A percentile compares a stretch with the other conserved stretches of the same genome.
Evolutionary conservation across 2,113 vertebrate species (phyloP).

Genomic region (Turdus rufiventris): DNA sequence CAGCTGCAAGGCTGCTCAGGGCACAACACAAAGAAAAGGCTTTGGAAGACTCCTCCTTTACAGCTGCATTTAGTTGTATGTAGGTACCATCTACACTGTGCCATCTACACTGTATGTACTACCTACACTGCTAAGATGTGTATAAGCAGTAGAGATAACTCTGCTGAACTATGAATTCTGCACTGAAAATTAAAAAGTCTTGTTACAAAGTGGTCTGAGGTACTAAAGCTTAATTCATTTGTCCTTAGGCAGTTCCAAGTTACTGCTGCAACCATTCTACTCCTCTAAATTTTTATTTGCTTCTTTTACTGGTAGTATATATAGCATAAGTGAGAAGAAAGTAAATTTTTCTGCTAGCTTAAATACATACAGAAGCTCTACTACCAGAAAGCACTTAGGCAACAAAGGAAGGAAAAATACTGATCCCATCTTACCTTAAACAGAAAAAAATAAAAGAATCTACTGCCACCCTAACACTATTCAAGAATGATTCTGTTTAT

Average conservation of each 20-base stretch:
- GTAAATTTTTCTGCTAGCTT: not conserved
- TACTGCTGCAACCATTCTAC: not conserved
- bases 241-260: not conserved
- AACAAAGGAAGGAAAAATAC: not conserved
- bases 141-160: not conserved
- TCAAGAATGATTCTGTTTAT: not conserved
- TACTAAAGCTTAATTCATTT: not conserved
- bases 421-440: not conserved
- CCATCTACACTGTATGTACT: not conserved
- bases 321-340: not conserved
- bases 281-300: not conserved
- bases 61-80: not conserved
- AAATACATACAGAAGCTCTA: not conserved
- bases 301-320: not conserved
- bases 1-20: not conserved
- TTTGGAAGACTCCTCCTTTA: not conserved
- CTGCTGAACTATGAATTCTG: not conserved
- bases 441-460: not conserved
- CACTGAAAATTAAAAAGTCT: not conserved
- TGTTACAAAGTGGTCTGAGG: not conserved
- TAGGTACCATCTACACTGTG: not conserved
- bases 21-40: not conserved
- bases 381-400: not conserved
- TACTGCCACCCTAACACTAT: not conserved
- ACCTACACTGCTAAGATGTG: not conserved